Evolutionary conservation across 1,140 invertebrate species (phyloP).

Genomic region (Mya arenaria): DNA sequence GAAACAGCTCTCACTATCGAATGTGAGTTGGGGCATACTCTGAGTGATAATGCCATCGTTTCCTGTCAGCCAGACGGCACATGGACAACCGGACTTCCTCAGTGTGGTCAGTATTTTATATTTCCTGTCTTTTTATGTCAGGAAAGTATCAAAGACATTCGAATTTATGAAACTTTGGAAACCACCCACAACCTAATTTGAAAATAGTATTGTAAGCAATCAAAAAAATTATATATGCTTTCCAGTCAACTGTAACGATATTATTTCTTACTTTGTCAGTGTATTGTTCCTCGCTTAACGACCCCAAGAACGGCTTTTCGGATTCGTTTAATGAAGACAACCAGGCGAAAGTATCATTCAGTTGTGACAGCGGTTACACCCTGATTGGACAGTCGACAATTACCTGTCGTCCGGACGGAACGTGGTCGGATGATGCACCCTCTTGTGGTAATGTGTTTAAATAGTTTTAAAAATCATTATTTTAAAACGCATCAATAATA

Average conservation of each 20-base stretch:
- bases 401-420: not conserved
- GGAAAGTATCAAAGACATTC: too few relatives aligned
- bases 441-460: constrained; percentile 25
- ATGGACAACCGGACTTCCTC: constrained; percentile 20
- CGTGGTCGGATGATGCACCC: constrained; percentile 5
- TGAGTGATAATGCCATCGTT: constrained; percentile 4
- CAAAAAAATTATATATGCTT: too few relatives aligned
- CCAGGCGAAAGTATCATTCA: not conserved
- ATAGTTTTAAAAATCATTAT: too few relatives aligned
- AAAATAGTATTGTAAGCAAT: too few relatives aligned
- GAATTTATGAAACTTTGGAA: too few relatives aligned
- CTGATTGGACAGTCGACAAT: not conserved
- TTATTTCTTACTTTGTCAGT: too few relatives aligned
- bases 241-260: too few relatives aligned
- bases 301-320: not conserved
- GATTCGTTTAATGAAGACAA: not conserved
- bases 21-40: constrained; percentile 11
- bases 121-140: too few relatives aligned
- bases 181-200: too few relatives aligned
- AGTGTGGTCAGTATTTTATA: constrained; percentile 39
- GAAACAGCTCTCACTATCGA: not conserved
- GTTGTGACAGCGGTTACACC: constrained; percentile 9
- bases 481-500: too few relatives aligned
- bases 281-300: not conserved
- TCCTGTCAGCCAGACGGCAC: constrained; percentile 16